A percentile compares a stretch with the other conserved stretches of the same genome.
Evolutionary conservation across 2,113 vertebrate genomes (phyloP).

Genomic region (Colius striatus): DNA sequence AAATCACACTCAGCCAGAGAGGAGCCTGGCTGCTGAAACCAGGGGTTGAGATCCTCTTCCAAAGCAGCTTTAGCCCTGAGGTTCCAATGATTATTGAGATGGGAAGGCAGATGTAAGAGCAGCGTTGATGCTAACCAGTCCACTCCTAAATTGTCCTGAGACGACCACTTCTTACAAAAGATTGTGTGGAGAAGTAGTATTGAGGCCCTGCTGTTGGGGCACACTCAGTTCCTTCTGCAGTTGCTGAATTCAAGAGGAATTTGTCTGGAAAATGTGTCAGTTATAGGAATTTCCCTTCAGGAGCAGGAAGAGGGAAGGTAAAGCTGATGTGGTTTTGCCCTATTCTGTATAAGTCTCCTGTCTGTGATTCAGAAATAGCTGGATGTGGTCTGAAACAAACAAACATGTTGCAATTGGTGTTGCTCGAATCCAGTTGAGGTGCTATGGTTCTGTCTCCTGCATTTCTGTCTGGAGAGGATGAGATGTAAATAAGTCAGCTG

Average conservation of each 20-base stretch:
- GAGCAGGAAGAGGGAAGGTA: not conserved
- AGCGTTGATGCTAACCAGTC: not conserved
- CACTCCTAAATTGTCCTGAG: not conserved
- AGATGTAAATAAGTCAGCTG: not conserved
- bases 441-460: not conserved
- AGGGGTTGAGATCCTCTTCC: not conserved
- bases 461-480: not conserved
- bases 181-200: not conserved
- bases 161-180: not conserved
- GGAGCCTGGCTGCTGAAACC: not conserved
- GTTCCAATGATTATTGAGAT: rapidly evolving
- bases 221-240: not conserved
- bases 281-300: not conserved
- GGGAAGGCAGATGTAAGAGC: not conserved
- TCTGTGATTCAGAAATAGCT: not conserved
- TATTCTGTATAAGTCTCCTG: rapidly evolving
- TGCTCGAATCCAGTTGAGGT: not conserved
- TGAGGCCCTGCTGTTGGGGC: not conserved
- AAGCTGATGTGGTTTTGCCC: not conserved
- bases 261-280: not conserved
- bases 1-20: not conserved
- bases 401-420: not conserved
- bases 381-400: not conserved
- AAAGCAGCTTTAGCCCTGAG: not conserved
- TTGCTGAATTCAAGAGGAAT: not conserved